Evolutionary conservation across 37 sponge, comb jelly and placozoan species (phyloP).

Genomic region (Bolinopsis microptera): DNA sequence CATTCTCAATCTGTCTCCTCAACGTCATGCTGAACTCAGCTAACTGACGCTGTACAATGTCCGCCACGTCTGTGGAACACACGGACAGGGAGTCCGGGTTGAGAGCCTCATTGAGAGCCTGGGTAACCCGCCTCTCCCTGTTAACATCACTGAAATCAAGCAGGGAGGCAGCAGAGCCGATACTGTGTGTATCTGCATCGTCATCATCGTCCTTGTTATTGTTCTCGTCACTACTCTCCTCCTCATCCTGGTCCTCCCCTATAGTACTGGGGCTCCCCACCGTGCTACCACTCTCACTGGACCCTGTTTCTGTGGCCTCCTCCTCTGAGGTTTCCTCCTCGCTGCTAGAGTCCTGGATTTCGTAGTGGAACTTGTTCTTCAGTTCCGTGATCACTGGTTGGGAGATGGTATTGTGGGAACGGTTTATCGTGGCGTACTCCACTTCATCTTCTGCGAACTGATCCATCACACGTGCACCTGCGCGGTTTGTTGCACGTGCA

Average conservation of each 20-base stretch:
- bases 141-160: constrained; percentile 43
- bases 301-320: neutral
- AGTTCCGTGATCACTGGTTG: constrained; percentile 10
- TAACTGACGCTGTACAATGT: neutral
- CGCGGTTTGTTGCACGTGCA: no score
- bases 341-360: neutral
- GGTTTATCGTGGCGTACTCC: constrained; percentile 19
- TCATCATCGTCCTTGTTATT: neutral
- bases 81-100: neutral
- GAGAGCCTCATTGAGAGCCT: constrained; percentile 19
- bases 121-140: neutral
- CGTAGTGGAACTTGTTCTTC: constrained; percentile 54
- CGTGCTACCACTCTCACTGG: neutral
- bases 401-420: constrained; percentile 15
- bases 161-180: constrained; percentile 25
- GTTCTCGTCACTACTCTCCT: neutral
- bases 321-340: neutral
- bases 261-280: neutral
- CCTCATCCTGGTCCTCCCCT: neutral
- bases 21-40: constrained; percentile 14
- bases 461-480: neutral
- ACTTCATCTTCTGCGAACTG: constrained; percentile 35
- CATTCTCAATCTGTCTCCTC: constrained; percentile 14
- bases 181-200: constrained; percentile 1
- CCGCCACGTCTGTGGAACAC: neutral